Evolutionary conservation across 2,888 invertebrate genomes (phyloP).

Genomic region (Trilocha varians): DNA sequence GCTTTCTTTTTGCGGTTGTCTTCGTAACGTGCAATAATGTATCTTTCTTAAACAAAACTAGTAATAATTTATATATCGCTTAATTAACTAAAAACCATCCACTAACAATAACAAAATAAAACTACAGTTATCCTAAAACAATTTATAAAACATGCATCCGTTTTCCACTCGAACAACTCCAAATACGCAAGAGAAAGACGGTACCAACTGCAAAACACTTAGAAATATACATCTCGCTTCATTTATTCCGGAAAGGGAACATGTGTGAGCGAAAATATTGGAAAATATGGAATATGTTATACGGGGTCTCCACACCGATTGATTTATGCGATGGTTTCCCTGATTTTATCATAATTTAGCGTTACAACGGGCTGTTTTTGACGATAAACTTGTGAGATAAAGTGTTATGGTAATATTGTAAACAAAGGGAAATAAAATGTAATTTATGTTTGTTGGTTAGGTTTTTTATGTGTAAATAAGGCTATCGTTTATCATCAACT

Average conservation of each 20-base stretch:
- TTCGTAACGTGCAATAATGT: too few species aligned
- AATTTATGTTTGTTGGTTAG: too few species aligned
- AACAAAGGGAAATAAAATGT: too few species aligned
- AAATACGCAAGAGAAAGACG: not conserved
- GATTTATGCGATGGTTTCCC: slow-evolving; percentile 6
- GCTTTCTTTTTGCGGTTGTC: too few species aligned
- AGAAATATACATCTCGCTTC: slow-evolving; percentile 4
- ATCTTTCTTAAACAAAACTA: too few species aligned
- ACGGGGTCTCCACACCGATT: slow-evolving; percentile 4
- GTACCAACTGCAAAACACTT: not conserved
- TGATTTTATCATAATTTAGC: not conserved
- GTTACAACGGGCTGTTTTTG: not conserved
- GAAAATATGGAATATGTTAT: slow-evolving; percentile 8
- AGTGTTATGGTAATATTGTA: not conserved
- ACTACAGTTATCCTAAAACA: not conserved
- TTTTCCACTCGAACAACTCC: not conserved
- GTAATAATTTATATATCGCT: too few species aligned
- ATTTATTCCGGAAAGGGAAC: slow-evolving; percentile 23
- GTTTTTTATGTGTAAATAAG: too few species aligned
- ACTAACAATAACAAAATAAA: too few species aligned
- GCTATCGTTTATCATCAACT: too few species aligned
- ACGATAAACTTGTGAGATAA: not conserved
- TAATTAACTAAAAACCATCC: too few species aligned
- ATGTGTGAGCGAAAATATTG: slow-evolving; percentile 11
- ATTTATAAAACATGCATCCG: not conserved